These are phyloP conservation scores for Esperia sulphurella DNA, from an alignment of 2,888 invertebrate genomes.

Conservation along the genomic window DNA sequence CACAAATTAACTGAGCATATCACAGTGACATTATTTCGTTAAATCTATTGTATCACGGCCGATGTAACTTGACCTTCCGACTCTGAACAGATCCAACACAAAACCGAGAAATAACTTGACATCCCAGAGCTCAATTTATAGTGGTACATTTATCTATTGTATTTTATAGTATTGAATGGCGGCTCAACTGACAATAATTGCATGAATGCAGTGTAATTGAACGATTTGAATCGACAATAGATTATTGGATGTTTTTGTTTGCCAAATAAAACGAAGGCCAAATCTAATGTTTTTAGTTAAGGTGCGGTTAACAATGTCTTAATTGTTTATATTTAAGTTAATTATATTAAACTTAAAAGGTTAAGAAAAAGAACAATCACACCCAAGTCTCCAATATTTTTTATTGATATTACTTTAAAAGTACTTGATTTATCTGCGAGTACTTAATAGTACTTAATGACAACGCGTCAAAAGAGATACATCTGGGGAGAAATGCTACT, in stretches of 20 bases:
- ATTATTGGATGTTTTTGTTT: neutral
- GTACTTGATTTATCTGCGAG: too few relatives aligned
- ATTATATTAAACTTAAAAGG: too few relatives aligned
- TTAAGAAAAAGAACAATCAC: too few relatives aligned
- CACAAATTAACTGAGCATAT: conserved; percentile 28
- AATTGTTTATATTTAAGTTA: too few relatives aligned
- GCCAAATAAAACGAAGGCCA: neutral
- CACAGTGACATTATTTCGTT: conserved; percentile 24
- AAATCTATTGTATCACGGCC: conserved; percentile 17
- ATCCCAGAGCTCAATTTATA: conserved; percentile 2
- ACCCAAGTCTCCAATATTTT: too few relatives aligned
- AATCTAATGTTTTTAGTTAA: neutral
- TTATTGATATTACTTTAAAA: too few relatives aligned
- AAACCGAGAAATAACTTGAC: neutral
- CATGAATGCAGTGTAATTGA: conserved; percentile 22
- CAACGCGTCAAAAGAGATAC: too few relatives aligned
- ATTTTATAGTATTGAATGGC: conserved; percentile 23
- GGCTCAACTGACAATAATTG: conserved; percentile 13
- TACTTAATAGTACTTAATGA: too few relatives aligned
- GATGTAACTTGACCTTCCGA: neutral
- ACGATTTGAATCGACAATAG: conserved; percentile 10
- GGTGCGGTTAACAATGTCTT: too few relatives aligned
- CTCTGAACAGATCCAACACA: neutral
- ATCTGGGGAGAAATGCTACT: too few relatives aligned
- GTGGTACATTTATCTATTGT: conserved; percentile 4